Base-by-base conservation (phyloP, 2,888 invertebrate genomes). In the Hartigia nigra region DNA sequence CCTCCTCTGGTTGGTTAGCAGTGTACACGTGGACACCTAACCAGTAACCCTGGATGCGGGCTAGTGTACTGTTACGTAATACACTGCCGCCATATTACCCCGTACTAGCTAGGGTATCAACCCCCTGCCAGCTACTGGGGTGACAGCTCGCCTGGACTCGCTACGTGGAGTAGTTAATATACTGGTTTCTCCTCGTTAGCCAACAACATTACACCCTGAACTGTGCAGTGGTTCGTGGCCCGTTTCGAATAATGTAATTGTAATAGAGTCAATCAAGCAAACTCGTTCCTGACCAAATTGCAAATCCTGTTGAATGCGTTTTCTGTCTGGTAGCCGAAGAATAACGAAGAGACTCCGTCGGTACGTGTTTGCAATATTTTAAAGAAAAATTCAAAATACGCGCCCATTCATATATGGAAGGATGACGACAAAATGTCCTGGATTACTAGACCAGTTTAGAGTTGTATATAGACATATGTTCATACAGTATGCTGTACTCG, bases 131-230 rank as follows among this genome's bases (percentile, higher is more conserved):
- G 82, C 81, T 81, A 78, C 80, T 78, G 77, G 84, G 80, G 77
- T 86, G 87, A 85, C 86, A 86, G 81, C 80, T 82, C 76, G 72
- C 77, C 81, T 79, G 81, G 82, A 83, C 80, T 82, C 79, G 82
- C 84, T 80, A 80, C 80, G 79, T 79, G 79, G 74, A 74, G 82
- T 81, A 82, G 87, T 87, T 90, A 89, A 90, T 90, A 87, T 88
- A 90, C 88, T 88, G 88, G 86, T 84, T 84, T 84, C 87, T 88
- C 87, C 88, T 90, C 88, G 88, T 89, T 89, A 90, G 87, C 82
- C 23, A 76, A 72, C 72, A 72, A 31, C 72, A 72, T 72, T 72
- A 72, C 72, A 72, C 72, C 34, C 72, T 31, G 72, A 55, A 34
- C 72, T 72, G 34, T 14, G 12, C 72, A 32, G 72, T 9, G 72